Percentiles rank a stretch among this genome's conserved stretches.
These are phyloP conservation scores for Dascillus cervinus DNA, from an alignment of 2,888 invertebrate species.

Conservation along the genomic window DNA sequence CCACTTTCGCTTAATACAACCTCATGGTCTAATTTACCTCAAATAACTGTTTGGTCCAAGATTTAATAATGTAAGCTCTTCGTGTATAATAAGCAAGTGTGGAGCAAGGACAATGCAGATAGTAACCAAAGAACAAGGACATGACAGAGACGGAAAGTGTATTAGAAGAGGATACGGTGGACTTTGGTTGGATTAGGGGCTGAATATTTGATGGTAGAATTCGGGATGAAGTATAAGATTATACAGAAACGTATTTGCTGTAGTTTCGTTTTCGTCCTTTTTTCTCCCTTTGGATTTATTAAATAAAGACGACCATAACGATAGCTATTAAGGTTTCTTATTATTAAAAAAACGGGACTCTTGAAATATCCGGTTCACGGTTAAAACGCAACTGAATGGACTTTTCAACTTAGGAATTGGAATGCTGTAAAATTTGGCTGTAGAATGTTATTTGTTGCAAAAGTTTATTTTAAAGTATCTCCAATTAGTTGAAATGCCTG, in stretches of 20 bases:
- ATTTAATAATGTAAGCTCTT: conserved; percentile 23
- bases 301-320: not conserved
- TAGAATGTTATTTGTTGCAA: too few species aligned
- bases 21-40: too few species aligned
- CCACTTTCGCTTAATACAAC: too few species aligned
- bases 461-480: too few species aligned
- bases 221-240: conserved; percentile 14
- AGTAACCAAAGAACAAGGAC: conserved; percentile 15
- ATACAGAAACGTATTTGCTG: conserved; percentile 17
- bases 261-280: not conserved
- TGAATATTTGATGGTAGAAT: conserved; percentile 29
- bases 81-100: conserved; percentile 20
- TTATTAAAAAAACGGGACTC: conserved; percentile 1
- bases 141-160: conserved; percentile 16
- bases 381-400: too few species aligned
- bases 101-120: conserved; percentile 20
- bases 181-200: conserved; percentile 27
- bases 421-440: too few species aligned
- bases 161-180: conserved; percentile 24
- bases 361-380: too few species aligned
- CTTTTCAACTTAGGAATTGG: too few species aligned
- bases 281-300: conserved; percentile 1
- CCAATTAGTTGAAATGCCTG: too few species aligned
- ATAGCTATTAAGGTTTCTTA: not conserved
- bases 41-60: conserved; percentile 16